Evolutionary conservation across 2,797 vertebrate genomes (phyloP).

Genomic region (Myripristis jacobus): DNA sequence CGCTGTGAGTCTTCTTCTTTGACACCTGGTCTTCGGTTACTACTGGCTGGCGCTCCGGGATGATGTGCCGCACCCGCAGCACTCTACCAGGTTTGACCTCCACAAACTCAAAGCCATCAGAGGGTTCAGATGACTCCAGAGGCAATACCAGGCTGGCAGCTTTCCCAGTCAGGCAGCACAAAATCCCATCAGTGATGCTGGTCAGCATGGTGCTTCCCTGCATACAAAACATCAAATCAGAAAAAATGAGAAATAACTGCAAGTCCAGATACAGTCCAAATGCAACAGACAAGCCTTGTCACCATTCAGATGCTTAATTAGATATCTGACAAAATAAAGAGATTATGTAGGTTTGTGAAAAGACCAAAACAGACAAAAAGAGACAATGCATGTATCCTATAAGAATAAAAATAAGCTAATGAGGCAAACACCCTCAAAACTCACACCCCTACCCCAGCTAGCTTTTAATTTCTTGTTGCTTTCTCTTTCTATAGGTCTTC

Average conservation of each 20-base stretch:
- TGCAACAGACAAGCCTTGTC: constrained; percentile 17
- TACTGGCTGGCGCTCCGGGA: constrained; percentile 71
- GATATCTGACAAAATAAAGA: background rate
- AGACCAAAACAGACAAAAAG: background rate
- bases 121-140: constrained; percentile 87
- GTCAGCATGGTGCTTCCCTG: constrained; percentile 89
- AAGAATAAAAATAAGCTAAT: background rate
- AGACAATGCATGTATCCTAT: background rate
- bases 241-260: background rate
- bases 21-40: constrained; percentile 56
- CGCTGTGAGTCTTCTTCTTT: constrained; percentile 19
- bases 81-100: constrained; percentile 96
- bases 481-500: background rate
- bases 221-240: constrained; percentile 28
- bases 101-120: constrained; percentile 92
- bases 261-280: constrained; percentile 26
- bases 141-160: constrained; percentile 89
- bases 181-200: constrained; percentile 91
- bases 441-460: no score
- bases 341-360: background rate
- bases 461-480: no score
- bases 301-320: constrained; percentile 1
- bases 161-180: constrained; percentile 96
- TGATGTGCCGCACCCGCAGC: constrained; percentile 88
- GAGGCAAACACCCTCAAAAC: background rate